Evolutionary conservation across 1,140 invertebrate species (phyloP), one percentile per base, ranked within the genome.

Genomic region (Drosophila tsacasi): DNA sequence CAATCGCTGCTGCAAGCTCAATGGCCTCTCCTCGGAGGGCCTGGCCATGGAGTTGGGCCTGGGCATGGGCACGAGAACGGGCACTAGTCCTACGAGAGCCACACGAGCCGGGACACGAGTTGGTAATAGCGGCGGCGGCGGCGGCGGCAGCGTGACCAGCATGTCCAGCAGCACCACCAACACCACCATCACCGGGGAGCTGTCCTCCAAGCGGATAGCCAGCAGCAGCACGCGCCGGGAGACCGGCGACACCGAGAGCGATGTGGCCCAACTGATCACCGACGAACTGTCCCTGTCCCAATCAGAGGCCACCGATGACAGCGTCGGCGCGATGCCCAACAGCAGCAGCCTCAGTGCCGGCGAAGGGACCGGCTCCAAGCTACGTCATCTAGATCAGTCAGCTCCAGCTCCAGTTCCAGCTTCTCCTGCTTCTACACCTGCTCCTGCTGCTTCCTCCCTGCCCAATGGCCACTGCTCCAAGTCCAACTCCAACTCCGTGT

Each of bases 251-350:
- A 92, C 91, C n/a, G 91, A 92, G 32, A 92, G 91, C 63, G 91
- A 92, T 75, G 91, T 92, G 25, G 91, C 91, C n/a, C 91, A 92
- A 74, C 61, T 92, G 68, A 86, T 92, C 55, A 91, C 91, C 40
- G 91, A 92, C 50, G 91, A 92, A 84, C 47, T 92, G 35, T 92
- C 91, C 30, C 80, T 91, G 35, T 91, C 91, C 54, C 91, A 92
- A 86, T 92, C 91, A 92, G 91, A 92, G 78, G 91, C 91, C 17
- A 92, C 91, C 30, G 91, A 92, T 39, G 91, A 92, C 55, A 91
- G 91, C 42, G 81, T 91, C 25, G 84, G 76, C 9, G 81, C 77
- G 21, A 92, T 92, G 60, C 90, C 85, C 54, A 90, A 82, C 64
- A 92, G 87, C 72, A 92, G 84, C 63, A 82, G 87, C 49, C 17